A percentile compares a stretch with the other conserved stretches of the same genome.
Evolutionary conservation across 1,140 invertebrate species (phyloP).

Genomic region (Trialeurodes vaporariorum): DNA sequence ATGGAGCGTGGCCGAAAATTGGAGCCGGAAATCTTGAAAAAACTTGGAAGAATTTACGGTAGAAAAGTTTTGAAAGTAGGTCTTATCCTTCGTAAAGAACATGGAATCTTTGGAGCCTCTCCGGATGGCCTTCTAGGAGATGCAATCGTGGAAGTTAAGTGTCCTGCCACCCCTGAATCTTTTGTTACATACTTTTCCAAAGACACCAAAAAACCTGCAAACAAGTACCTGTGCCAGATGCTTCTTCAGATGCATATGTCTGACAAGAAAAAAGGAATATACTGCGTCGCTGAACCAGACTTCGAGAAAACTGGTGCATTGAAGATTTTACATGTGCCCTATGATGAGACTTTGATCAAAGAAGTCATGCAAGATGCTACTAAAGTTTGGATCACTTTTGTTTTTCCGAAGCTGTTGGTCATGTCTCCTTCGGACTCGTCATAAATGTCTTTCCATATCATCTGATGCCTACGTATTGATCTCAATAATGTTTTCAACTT

Average conservation of each 20-base stretch:
- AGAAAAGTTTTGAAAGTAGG: neutral
- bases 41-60: neutral
- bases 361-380: too few species aligned
- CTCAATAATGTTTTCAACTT: too few species aligned
- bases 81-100: neutral
- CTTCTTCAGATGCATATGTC: constrained; percentile 38
- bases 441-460: too few species aligned
- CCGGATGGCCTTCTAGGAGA: too few species aligned
- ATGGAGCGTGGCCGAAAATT: neutral
- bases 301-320: constrained; percentile 26
- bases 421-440: too few species aligned
- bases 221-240: constrained; percentile 37
- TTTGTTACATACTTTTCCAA: constrained; percentile 31
- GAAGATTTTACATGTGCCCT: constrained; percentile 14
- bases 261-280: constrained; percentile 31
- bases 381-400: too few species aligned
- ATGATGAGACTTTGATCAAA: too few species aligned
- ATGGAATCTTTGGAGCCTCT: neutral
- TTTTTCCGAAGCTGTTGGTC: too few species aligned
- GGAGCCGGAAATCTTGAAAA: neutral
- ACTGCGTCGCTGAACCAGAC: constrained; percentile 27
- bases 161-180: constrained; percentile 33
- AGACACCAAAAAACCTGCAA: constrained; percentile 30
- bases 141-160: constrained; percentile 38
- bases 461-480: too few species aligned